Evolutionary conservation across 1,140 invertebrate genomes (phyloP).

Genomic region (Danaus plexippus): DNA sequence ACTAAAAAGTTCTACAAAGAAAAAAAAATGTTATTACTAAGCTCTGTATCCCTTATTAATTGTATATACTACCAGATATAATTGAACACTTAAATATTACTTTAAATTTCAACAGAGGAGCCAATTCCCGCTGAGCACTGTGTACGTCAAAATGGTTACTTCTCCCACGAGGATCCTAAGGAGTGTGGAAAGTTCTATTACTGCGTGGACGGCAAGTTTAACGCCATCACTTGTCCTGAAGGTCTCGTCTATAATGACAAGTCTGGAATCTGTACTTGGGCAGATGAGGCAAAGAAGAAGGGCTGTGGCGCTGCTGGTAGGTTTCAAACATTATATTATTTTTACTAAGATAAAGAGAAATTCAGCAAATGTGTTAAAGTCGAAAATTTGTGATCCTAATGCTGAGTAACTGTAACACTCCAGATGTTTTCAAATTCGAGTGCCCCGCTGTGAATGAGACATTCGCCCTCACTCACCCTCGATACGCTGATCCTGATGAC

Average conservation of each 20-base stretch:
- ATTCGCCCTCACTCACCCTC: slow-evolving; percentile 83
- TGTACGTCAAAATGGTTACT: slow-evolving; percentile 89
- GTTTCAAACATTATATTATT: slow-evolving; percentile 14
- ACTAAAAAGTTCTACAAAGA: too few relatives aligned
- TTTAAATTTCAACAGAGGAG: slow-evolving; percentile 72
- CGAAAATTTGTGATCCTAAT: too few relatives aligned
- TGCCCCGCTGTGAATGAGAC: slow-evolving; percentile 85
- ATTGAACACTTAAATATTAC: too few relatives aligned
- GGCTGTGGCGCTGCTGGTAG: slow-evolving; percentile 85
- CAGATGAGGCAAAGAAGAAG: slow-evolving; percentile 89
- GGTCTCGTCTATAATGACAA: slow-evolving; percentile 91
- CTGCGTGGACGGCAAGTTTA: slow-evolving; percentile 91
- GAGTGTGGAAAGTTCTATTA: slow-evolving; percentile 93
- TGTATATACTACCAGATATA: too few relatives aligned
- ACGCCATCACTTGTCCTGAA: slow-evolving; percentile 89
- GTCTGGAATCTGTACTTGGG: slow-evolving; percentile 92
- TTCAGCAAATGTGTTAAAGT: too few relatives aligned
- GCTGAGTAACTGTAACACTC: slow-evolving; percentile 15
- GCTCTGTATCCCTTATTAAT: too few relatives aligned
- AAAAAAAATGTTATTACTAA: too few relatives aligned
- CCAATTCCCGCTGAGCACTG: slow-evolving; percentile 83
- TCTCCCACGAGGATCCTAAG: slow-evolving; percentile 83
- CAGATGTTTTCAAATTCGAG: slow-evolving; percentile 87
- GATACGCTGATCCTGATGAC: slow-evolving; percentile 90
- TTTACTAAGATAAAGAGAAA: neutral